Evolutionary conservation across 2,113 vertebrate genomes (phyloP), one percentile per base, ranked within the genome.

Genomic region (Tetraodon nigroviridis): DNA sequence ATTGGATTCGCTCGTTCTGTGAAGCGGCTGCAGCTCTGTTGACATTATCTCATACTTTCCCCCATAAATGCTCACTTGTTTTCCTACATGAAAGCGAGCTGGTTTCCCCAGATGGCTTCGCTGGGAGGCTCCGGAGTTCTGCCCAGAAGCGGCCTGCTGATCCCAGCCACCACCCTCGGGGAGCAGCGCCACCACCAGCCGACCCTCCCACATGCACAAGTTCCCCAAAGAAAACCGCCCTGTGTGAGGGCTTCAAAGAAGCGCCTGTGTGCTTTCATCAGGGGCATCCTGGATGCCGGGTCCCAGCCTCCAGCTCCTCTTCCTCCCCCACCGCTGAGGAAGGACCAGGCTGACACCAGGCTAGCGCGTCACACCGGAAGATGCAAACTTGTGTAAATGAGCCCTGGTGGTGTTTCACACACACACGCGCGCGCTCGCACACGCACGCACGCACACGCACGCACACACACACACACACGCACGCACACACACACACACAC

Each of bases 221-320:
- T 67, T 67, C 42, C 68, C 77, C 20, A 7, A 60, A 59, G 62
- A 75, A 76, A 79, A 79, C 60, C 69, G 56, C 59, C 22, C 62
- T 81, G 78, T 65, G 69, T 63, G 19, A 69, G 42, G 62, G 80
- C 84, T 83, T 82, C 79, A 85, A 82, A 85, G 76, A 58, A 45
- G 7, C 11, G n/a, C n/a, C n/a, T 37, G 32, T 61, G 67, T 55
- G 67, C 37, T 54, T 57, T 48, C 32, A 56, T 53, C 3, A 6
- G 10, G n/a, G 50, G 44, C 27, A 18, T 61, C 72, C 62, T 72
- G 69, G 37, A 64, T 72, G 55, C 3, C 16, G 52, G 27, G 59
- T 10, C 15, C 78, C 51, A 37, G 76, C 83, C 74, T 57, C 16
- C 12, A 78, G 83, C 71, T 27, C 60, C 20, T 47, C 49, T 22